Evolutionary conservation across 2,113 vertebrate genomes (phyloP), one percentile per base, ranked within the genome.

Genomic region (Oryzias melastigma): DNA sequence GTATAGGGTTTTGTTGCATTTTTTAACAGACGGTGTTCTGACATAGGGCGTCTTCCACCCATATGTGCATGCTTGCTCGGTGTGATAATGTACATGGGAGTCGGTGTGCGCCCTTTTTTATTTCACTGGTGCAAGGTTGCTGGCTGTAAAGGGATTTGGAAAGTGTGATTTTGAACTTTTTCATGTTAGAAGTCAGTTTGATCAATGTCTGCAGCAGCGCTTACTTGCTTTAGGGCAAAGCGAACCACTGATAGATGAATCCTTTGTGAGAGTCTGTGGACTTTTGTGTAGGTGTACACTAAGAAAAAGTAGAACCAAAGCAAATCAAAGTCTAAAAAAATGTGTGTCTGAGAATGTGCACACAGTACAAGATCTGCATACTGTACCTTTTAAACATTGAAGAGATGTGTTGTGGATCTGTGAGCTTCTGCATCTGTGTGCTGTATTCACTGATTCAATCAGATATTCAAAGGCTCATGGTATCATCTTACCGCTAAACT

Each of bases 161-260:
- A 85, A 85, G 80, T 78, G 75, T 14, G 73, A 86, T 89, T 91
- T 88, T 88, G 78, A 86, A 90, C 85, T 89, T 91, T 76, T 88
- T 90, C 86, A 88, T 86, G 89, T 89, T 85, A 86, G 84, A 89
- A 91, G 92, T 90, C 90, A 87, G 85, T 91, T 92, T 92, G 89
- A 92, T 92, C 90, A 90, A 92, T 92, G 90, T 90, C 87, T 90
- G 85, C 86, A 79, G 84, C 85, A 86, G 85, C 77, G 84, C 85
- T 87, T 27, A 13, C 82, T 89, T 73, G 90, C 91, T 91, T 70
- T 72, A 75, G 90, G 92, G 88, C 84, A 89, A 59, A 70, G 82
- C 65, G 81, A 90, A 85, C 76, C 81, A 80, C 88, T 88, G 91
- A 91, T 89, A 87, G 87, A 91, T 90, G 82, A 85, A 87, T 86